These are phyloP conservation scores for Noturus placidus DNA, from an alignment of 2,113 vertebrate species.

Conservation along the genomic window DNA sequence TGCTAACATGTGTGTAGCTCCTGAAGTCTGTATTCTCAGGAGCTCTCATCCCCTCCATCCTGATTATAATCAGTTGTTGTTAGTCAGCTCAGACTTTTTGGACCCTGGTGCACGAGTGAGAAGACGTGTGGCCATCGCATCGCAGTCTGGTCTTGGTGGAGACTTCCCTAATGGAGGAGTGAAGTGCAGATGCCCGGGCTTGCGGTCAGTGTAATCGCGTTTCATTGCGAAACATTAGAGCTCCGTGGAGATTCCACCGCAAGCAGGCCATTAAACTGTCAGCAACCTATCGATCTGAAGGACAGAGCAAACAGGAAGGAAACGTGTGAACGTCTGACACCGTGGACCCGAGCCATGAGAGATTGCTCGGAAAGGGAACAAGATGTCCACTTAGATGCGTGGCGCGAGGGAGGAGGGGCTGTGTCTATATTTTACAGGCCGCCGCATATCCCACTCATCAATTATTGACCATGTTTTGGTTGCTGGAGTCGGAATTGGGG, in stretches of 20 bases:
- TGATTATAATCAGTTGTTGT: not conserved
- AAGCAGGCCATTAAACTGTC: conserved; percentile 55
- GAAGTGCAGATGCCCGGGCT: conserved; percentile 38
- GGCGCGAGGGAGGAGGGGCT: not conserved
- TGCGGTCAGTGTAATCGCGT: conserved; percentile 52
- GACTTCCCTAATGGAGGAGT: conserved; percentile 48
- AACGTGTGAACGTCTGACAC: conserved; percentile 50
- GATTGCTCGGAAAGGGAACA: conserved; percentile 8
- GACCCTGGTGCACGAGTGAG: not conserved
- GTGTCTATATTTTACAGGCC: conserved; percentile 9
- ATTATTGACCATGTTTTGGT: conserved; percentile 33
- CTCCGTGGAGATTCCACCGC: conserved; percentile 42
- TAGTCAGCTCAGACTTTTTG: not conserved
- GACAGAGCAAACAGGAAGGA: conserved; percentile 47
- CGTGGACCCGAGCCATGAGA: conserved; percentile 23
- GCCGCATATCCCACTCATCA: conserved; percentile 12
- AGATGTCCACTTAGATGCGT: not conserved
- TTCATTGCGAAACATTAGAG: conserved; percentile 51
- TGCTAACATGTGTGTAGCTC: not conserved
- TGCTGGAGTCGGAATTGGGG: not conserved
- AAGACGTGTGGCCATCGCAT: not conserved
- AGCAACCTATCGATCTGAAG: conserved; percentile 51
- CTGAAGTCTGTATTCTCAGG: not conserved
- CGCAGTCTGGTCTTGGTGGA: conserved; percentile 21
- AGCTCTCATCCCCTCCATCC: not conserved